Evolutionary conservation across 92 coral and sea anemone genomes (phyloP).

Genomic region (Phenganax marumi): DNA sequence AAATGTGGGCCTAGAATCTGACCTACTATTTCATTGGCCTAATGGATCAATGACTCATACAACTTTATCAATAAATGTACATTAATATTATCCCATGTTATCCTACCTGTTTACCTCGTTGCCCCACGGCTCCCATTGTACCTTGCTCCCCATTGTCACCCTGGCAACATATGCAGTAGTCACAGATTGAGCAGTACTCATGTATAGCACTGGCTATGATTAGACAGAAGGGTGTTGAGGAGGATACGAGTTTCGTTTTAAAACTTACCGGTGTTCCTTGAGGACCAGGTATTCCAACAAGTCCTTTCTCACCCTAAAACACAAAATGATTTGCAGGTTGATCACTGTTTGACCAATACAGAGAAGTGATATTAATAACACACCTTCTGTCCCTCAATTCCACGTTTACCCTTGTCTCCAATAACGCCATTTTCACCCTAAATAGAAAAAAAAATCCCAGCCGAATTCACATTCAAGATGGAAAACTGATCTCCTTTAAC

Average conservation of each 20-base stretch:
- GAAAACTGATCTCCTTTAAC: not conserved
- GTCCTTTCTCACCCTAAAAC: slow-evolving; percentile 25
- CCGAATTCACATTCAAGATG: not conserved
- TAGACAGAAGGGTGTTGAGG: no score
- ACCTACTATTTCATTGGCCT: no score
- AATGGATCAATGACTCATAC: no score
- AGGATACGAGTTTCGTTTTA: not conserved
- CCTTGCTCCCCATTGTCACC: slow-evolving; percentile 30
- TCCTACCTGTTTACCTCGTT: slow-evolving; percentile 28
- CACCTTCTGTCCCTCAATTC: not conserved
- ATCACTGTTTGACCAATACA: not conserved
- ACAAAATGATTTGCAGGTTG: not conserved
- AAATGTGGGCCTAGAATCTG: no score
- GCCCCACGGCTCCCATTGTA: slow-evolving; percentile 15
- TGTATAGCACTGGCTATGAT: not conserved
- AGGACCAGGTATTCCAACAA: slow-evolving; percentile 7
- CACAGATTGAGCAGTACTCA: not conserved
- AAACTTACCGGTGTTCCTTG: slow-evolving; percentile 18
- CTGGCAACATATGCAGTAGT: not conserved
- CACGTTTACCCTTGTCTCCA: not conserved
- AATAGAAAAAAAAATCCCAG: no score
- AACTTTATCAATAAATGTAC: not conserved
- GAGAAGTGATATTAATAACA: not conserved
- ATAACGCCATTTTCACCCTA: not conserved
- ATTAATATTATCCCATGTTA: not conserved